Percentiles rank a stretch among this genome's conserved stretches.
Conservation (phyloP, 2,113 vertebrate species). For the Oreochromis spilurus region DNA sequence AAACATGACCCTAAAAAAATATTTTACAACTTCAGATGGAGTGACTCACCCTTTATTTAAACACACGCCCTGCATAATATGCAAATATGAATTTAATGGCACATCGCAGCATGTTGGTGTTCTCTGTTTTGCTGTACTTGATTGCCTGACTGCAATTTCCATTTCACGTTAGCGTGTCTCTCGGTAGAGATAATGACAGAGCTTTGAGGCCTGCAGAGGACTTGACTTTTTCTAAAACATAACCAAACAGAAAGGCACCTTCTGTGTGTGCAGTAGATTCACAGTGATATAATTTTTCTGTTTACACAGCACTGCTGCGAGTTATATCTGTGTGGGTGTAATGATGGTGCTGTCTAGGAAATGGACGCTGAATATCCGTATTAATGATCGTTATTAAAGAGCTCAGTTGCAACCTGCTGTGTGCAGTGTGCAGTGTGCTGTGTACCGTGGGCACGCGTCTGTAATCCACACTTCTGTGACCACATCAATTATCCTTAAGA, state of each 20-base stretch:
- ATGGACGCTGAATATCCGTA: conserved; percentile 17
- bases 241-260: background rate
- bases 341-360: conserved; percentile 18
- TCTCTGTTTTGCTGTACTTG: background rate
- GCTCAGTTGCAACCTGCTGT: conserved; percentile 2
- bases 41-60: background rate
- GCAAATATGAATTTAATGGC: background rate
- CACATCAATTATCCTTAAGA: background rate
- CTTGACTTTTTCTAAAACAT: background rate
- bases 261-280: background rate
- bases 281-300: background rate
- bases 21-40: background rate
- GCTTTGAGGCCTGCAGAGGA: background rate
- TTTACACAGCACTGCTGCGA: background rate
- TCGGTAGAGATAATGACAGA: background rate
- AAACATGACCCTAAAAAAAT: background rate
- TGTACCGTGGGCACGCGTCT: background rate
- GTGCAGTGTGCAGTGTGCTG: background rate
- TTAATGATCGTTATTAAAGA: conserved; percentile 40
- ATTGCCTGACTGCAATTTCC: background rate
- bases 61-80: background rate
- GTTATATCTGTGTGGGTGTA: conserved; percentile 11
- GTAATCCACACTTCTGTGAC: background rate
- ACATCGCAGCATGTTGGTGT: background rate
- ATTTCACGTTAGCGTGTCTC: background rate